These are phyloP conservation scores for Delphinus delphis DNA, from an alignment of 2,113 vertebrate species.

Conservation along the genomic window DNA sequence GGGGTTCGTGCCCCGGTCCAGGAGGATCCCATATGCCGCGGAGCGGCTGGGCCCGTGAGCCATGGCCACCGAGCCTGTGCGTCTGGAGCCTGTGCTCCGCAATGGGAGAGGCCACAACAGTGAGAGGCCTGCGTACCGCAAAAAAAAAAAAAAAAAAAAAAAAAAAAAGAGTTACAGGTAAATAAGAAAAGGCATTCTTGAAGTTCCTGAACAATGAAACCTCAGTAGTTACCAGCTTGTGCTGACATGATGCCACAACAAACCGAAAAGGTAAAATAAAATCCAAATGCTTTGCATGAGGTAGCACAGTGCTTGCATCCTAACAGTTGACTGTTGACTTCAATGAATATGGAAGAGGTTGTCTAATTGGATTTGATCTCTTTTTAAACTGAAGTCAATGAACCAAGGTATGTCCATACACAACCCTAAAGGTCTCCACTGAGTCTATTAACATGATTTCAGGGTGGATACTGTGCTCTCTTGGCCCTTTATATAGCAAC, in stretches of 20 bases:
- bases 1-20: too few relatives aligned
- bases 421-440: constrained; percentile 42
- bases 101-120: too few relatives aligned
- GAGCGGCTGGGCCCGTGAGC: too few relatives aligned
- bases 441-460: background rate
- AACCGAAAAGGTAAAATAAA: constrained; percentile 48
- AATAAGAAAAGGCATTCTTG: constrained; percentile 11
- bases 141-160: too few relatives aligned
- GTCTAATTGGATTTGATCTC: constrained; percentile 58
- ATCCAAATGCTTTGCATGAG: background rate
- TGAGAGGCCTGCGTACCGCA: too few relatives aligned
- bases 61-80: too few relatives aligned
- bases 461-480: background rate
- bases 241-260: constrained; percentile 13
- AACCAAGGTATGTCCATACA: constrained; percentile 41
- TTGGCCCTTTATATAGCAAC: constrained; percentile 30
- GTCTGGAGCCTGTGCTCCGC: too few relatives aligned
- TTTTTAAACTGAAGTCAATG: constrained; percentile 57
- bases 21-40: too few relatives aligned
- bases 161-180: background rate
- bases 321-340: constrained; percentile 22
- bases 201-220: constrained; percentile 36
- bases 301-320: background rate
- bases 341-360: constrained; percentile 54
- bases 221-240: background rate